These are phyloP conservation scores for Campoletis sonorensis DNA, from an alignment of 1,140 invertebrate species.

Conservation along the genomic window DNA sequence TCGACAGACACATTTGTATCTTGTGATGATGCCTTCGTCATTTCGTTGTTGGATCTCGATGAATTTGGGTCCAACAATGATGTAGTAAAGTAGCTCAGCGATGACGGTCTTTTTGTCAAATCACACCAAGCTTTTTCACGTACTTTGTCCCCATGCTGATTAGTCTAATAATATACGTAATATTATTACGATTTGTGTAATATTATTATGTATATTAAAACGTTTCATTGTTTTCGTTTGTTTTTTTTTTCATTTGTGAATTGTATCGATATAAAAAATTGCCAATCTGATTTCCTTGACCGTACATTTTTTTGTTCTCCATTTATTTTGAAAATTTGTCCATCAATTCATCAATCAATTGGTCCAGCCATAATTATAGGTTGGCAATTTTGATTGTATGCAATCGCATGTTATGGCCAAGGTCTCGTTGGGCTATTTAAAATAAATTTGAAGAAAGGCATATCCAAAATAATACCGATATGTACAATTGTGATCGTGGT, in stretches of 20 bases:
- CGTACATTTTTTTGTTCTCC: background rate
- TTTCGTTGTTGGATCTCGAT: constrained; percentile 55
- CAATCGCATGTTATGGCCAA: constrained; percentile 59
- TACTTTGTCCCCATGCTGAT: constrained; percentile 69
- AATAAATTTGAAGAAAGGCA: background rate
- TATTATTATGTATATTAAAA: constrained; percentile 25
- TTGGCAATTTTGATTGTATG: constrained; percentile 14
- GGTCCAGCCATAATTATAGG: background rate
- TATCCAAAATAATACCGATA: background rate
- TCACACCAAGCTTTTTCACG: constrained; percentile 59
- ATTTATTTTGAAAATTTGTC: background rate
- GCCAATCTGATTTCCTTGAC: background rate
- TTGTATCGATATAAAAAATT: background rate
- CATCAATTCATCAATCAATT: background rate
- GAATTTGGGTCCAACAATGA: constrained; percentile 59
- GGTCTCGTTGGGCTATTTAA: background rate
- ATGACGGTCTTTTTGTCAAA: constrained; percentile 61
- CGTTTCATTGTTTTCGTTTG: background rate
- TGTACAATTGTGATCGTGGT: background rate
- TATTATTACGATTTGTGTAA: constrained; percentile 30
- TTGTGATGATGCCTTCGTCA: constrained; percentile 54
- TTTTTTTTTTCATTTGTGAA: background rate
- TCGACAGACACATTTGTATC: constrained; percentile 60
- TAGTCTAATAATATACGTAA: constrained; percentile 69
- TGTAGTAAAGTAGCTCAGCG: constrained; percentile 63